These are phyloP conservation scores for Echinometra lucunter DNA, from an alignment of 53 echinoderm and acorn worm genomes.

Conservation along the genomic window DNA sequence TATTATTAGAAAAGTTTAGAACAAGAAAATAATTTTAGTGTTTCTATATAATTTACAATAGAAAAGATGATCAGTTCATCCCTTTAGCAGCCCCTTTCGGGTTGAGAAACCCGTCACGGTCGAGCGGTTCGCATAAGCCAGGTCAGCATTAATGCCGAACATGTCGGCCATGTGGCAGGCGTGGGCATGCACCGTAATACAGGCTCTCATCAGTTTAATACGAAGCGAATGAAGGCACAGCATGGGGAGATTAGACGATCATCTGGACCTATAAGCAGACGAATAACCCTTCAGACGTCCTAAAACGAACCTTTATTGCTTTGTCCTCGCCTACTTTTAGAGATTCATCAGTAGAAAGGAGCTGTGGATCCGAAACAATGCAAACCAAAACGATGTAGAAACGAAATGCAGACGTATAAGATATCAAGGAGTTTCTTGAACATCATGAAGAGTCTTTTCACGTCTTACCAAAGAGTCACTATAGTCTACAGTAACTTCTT, in stretches of 20 bases:
- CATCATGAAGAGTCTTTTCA: too few species aligned
- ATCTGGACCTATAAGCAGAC: constrained; percentile 5
- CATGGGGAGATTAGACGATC: constrained; percentile 31
- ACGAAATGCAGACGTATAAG: not conserved
- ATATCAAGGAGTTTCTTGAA: too few species aligned
- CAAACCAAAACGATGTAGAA: too few species aligned
- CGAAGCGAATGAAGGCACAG: constrained; percentile 14
- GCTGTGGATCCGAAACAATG: too few species aligned
- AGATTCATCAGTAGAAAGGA: not conserved
- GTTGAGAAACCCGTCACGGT: not conserved
- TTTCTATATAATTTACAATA: too few species aligned
- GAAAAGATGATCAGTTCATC: too few species aligned
- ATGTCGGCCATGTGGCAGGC: not conserved
- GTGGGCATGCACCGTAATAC: not conserved
- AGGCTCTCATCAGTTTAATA: not conserved
- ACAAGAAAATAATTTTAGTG: too few species aligned
- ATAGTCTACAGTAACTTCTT: too few species aligned
- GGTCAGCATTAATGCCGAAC: not conserved
- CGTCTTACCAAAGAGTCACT: too few species aligned
- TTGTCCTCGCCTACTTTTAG: not conserved
- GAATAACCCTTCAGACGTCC: not conserved
- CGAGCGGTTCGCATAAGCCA: not conserved
- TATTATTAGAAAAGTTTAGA: too few species aligned
- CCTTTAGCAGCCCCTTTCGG: too few species aligned
- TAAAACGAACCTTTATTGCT: not conserved